Conservation (phyloP, 1,140 invertebrate species). For the Drosophila gunungcola region DNA sequence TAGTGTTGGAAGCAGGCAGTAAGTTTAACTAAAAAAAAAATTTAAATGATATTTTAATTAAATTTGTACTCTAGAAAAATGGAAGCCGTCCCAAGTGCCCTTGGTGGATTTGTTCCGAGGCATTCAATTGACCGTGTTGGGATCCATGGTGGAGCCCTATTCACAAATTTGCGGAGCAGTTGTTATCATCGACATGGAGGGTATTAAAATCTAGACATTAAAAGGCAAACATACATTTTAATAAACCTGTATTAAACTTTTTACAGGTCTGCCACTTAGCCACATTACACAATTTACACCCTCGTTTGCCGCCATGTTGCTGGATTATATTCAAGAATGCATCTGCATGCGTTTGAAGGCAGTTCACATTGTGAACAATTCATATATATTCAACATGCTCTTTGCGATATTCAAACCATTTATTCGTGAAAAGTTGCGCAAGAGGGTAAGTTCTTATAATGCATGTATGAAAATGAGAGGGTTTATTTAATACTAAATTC, state of each 20-base stretch:
- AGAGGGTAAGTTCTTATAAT: conserved; percentile 82
- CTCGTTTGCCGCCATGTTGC: conserved; percentile 87
- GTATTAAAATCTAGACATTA: conserved; percentile 28
- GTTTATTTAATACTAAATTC: not conserved
- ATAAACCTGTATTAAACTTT: not conserved
- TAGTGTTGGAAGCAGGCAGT: conserved; percentile 87
- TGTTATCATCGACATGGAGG: conserved; percentile 89
- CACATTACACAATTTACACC: conserved; percentile 91
- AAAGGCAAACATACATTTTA: not conserved
- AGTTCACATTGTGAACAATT: conserved; percentile 92
- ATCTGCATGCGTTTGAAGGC: conserved; percentile 87
- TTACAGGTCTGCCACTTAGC: conserved; percentile 86
- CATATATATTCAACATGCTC: conserved; percentile 90
- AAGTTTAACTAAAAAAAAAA: conserved; percentile 53
- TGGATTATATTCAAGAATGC: conserved; percentile 89
- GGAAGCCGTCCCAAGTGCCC: conserved; percentile 88
- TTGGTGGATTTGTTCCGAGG: conserved; percentile 87
- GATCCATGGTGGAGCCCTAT: conserved; percentile 87
- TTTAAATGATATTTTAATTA: not conserved
- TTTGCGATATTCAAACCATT: conserved; percentile 92
- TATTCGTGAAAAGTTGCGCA: conserved; percentile 88
- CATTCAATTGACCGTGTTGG: conserved; percentile 87
- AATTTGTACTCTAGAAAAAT: conserved; percentile 85
- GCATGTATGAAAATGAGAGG: not conserved
- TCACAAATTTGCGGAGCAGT: conserved; percentile 88